Base-by-base conservation (phyloP, 2,113 vertebrate species). In the Alethe diademata region DNA sequence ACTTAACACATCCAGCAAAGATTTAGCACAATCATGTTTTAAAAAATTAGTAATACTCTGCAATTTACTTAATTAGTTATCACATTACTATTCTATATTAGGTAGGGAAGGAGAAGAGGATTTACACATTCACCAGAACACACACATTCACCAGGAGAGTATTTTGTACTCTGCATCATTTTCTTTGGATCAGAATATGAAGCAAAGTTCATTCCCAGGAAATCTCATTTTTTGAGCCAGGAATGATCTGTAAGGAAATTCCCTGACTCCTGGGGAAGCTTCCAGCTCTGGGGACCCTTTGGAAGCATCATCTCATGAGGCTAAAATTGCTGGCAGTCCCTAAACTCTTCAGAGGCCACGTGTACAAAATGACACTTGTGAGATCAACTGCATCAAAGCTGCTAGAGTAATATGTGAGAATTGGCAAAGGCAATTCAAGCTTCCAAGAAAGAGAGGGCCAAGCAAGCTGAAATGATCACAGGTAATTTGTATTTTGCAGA, bases 1-100 rank as follows among this genome's bases (percentile, higher is more conserved):
- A 84, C 38, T 73, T 95, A 92, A 75, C 97, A 96, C 85, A 94
- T 69, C 38, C 92, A 96, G 87, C 42, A 78, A 91, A 85, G 51
- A 93, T 95, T 97, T 97, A 94, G 86, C 91, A 96, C 88, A 92
- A 96, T 78, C 79, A 88, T 5, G 75, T 75, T 93, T 88, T 85
- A 60, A 89, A 97, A 96, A 91, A 79, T 76, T 53, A 97, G 95
- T 90, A 97, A 89, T 95, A 73, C 71, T 85, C 95, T 92, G 42
- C 69, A 93, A 95, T 96, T 96, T 79, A 70, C 70, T 96, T 98
- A 96, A 97, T 94, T 96, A 51, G 58, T 91, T 96, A 94, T 75
- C 66, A 91, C 82, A 82, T 82, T 92, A 67, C 88, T 96, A 88
- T 82, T 96, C 58, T 75, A 36, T 92, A 81, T 73, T 53, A 73